These are phyloP conservation scores for Agelas oroides DNA, from an alignment of 37 sponge, comb jelly and placozoan genomes.

Conservation along the genomic window DNA sequence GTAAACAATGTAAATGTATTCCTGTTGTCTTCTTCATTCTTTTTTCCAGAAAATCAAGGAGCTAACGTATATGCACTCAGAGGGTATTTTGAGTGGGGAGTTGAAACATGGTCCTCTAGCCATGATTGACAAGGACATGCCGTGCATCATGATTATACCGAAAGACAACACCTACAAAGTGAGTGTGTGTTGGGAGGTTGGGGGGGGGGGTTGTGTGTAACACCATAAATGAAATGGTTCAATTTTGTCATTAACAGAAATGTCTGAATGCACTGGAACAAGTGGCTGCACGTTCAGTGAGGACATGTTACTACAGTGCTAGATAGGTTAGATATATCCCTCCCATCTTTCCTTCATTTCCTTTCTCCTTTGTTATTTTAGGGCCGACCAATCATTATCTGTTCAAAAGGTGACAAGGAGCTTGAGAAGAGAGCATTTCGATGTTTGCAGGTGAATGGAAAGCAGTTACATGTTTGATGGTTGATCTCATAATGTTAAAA, in stretches of 20 bases:
- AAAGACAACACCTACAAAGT: slow-evolving; percentile 91
- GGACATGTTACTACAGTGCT: slow-evolving; percentile 4
- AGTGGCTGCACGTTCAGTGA: slow-evolving; percentile 84
- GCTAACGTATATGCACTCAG: slow-evolving; percentile 95
- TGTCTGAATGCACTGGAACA: slow-evolving; percentile 95
- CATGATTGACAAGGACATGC: slow-evolving; percentile 97
- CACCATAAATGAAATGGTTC: background rate
- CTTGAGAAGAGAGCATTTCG: slow-evolving; percentile 31
- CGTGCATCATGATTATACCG: slow-evolving; percentile 93
- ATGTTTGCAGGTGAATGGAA: slow-evolving; percentile 7
- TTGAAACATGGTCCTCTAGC: slow-evolving; percentile 99
- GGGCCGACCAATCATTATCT: slow-evolving; percentile 91
- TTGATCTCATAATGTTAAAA: too few species aligned
- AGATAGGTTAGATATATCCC: too few species aligned
- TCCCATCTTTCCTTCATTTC: too few species aligned
- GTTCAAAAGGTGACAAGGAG: slow-evolving; percentile 72
- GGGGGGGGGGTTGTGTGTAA: background rate
- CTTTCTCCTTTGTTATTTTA: background rate
- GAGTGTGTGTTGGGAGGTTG: background rate
- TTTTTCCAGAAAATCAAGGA: slow-evolving; percentile 90
- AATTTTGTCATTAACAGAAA: slow-evolving; percentile 62
- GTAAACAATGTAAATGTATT: too few species aligned
- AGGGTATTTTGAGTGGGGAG: slow-evolving; percentile 97
- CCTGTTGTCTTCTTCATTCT: too few species aligned
- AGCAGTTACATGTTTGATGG: too few species aligned